Percentiles rank a stretch among this genome's conserved stretches.
Evolutionary conservation across 2,113 vertebrate species (phyloP).

Genomic region (Indicator indicator): DNA sequence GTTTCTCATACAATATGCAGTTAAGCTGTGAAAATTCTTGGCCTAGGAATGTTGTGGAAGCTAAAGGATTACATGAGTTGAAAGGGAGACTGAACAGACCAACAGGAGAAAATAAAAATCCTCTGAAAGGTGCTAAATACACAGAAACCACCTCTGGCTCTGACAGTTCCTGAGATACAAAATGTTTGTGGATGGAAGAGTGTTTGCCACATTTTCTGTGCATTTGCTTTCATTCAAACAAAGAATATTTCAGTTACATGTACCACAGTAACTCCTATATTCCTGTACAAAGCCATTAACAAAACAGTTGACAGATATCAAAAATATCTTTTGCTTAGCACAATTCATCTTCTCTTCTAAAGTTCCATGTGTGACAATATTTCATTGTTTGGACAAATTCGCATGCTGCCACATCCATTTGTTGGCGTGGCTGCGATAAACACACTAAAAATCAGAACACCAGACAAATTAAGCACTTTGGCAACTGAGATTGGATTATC

Average conservation of each 20-base stretch:
- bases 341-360: background rate
- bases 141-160: background rate
- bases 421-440: background rate
- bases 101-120: background rate
- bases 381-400: background rate
- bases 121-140: background rate
- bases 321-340: background rate
- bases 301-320: background rate
- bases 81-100: background rate
- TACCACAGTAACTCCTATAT: background rate
- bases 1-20: background rate
- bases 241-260: background rate
- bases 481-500: constrained; percentile 29
- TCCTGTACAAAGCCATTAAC: background rate
- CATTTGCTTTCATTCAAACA: background rate
- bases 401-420: background rate
- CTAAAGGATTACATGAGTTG: background rate
- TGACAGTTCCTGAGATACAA: background rate
- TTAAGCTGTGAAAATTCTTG: background rate
- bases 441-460: background rate
- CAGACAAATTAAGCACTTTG: constrained; percentile 19
- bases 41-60: background rate
- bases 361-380: background rate
- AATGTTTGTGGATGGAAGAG: background rate
- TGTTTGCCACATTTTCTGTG: background rate